Evolutionary conservation across 2,797 vertebrate species (phyloP).

Genomic region (Eulemur coronatus): DNA sequence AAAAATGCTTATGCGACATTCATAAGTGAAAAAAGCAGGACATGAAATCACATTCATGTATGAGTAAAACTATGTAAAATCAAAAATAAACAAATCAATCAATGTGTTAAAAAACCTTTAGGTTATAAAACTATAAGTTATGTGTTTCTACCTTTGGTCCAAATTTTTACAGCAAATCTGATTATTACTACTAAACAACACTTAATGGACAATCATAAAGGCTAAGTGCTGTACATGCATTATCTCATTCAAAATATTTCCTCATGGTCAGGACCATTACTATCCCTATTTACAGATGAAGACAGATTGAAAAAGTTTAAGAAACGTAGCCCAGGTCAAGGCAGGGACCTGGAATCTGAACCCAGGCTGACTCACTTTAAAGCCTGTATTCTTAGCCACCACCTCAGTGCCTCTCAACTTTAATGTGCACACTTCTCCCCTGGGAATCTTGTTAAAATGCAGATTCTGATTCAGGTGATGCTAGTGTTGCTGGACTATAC

Average conservation of each 20-base stretch:
- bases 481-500: not conserved
- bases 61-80: not conserved
- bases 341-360: not conserved
- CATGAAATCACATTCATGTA: not conserved
- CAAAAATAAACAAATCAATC: not conserved
- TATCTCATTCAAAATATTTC: not conserved
- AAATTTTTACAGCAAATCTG: not conserved
- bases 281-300: not conserved
- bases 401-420: not conserved
- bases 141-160: not conserved
- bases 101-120: not conserved
- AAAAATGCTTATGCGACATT: not conserved
- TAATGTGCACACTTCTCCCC: fast-evolving
- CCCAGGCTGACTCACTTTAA: not conserved
- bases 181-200: not conserved
- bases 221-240: not conserved
- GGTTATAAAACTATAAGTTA: not conserved
- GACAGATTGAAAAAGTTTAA: not conserved
- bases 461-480: not conserved
- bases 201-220: not conserved
- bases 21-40: not conserved
- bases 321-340: not conserved
- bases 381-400: not conserved
- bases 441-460: not conserved
- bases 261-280: not conserved